Percentiles rank a stretch among this genome's conserved stretches.
Conservation (phyloP, 1,140 invertebrate genomes). For the Coelopa frigida region DNA sequence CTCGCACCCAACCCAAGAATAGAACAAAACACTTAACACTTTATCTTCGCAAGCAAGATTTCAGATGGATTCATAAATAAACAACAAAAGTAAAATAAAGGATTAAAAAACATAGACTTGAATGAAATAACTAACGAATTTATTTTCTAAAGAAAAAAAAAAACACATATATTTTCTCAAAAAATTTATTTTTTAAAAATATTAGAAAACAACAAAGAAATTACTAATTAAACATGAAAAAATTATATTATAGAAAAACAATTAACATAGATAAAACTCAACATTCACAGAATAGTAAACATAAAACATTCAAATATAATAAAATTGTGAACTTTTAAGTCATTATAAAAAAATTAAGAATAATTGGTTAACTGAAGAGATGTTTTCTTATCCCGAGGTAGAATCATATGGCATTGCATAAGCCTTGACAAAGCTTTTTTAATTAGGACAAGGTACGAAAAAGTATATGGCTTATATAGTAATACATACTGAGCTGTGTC, state of each 20-base stretch:
- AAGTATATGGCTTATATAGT: too few relatives aligned
- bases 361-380: too few relatives aligned
- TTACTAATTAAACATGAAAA: background rate
- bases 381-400: too few relatives aligned
- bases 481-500: too few relatives aligned
- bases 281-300: background rate
- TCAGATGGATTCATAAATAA: background rate
- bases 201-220: slow-evolving; percentile 1
- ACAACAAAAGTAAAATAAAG: background rate
- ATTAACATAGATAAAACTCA: background rate
- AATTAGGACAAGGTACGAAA: too few relatives aligned
- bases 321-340: slow-evolving; percentile 1
- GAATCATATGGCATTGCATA: too few relatives aligned
- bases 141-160: slow-evolving; percentile 2
- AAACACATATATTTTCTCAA: slow-evolving; percentile 1
- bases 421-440: too few relatives aligned
- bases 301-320: background rate
- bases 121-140: slow-evolving; percentile 9
- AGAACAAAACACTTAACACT: background rate
- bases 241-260: slow-evolving; percentile 1
- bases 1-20: background rate
- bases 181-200: too few relatives aligned
- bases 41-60: background rate
- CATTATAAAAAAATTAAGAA: too few relatives aligned
- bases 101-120: slow-evolving; percentile 2